Base-by-base conservation (phyloP, 2,797 vertebrate species). In the Odontamblyopus rebecca region DNA sequence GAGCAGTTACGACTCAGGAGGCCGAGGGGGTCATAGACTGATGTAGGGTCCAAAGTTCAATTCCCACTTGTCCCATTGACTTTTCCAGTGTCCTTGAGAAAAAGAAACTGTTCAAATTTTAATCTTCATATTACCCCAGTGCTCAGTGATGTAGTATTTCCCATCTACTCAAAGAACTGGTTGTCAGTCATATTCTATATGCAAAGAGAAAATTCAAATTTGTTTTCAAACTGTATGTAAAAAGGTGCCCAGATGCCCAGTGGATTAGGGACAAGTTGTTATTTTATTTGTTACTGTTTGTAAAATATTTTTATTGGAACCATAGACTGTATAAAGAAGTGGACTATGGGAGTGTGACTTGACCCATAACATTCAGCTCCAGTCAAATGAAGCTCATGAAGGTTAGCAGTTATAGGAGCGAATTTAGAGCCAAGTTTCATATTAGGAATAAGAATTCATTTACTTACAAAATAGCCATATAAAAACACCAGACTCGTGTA, bases 81-180 rank as follows among this genome's bases (percentile, higher is more conserved):
- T 51, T 66, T 66, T 7, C 15, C 44, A 35, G 65, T 53, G 65
- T 54, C 65, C 48, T 67, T 67, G 65, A 67, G 26, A 53, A 67
- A 51, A 12, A n/a, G 32, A 62, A 44, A 50, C 48, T n/a, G 26
- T 67, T 9, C 4, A 50, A 30, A 66, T 67, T 15, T 41, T 11
- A 65, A 65, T 48, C 11, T 48, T 29, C 23, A 19, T 9, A 66
- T 63, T 63, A 8, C 41, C 12, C 2, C 29, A 8, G 29, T 67
- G 12, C 19, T 16, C 26, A 50, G 23, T 65, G 41, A 50, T 48
- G 63, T 27, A 65, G 3, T 62, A 32, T 62, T 62, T 35, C 61
- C 18, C 18, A 35, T 19, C 7, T 32, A 8, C 59, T 61, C 13
- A 32, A 61, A 38, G 9, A n/a, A 4, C 19, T 61, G 29, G 16